A percentile compares a stretch with the other conserved stretches of the same genome.
Conservation (phyloP, 2,113 vertebrate genomes). For the Variabilichromis moorii region DNA sequence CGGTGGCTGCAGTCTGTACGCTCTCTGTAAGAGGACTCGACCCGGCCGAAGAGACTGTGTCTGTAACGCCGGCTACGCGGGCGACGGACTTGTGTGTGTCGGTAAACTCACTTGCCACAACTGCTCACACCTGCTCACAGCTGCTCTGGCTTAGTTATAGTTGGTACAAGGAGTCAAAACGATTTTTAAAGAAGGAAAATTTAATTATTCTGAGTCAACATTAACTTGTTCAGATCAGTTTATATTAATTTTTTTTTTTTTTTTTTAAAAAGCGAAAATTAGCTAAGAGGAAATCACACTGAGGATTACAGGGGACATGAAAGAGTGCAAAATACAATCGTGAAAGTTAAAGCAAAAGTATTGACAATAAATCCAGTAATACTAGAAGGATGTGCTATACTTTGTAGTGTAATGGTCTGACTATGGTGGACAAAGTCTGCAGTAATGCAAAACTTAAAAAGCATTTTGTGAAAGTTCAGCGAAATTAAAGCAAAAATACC, state of each 20-base stretch:
- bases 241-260: background rate
- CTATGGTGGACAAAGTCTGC: background rate
- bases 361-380: background rate
- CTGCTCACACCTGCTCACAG: background rate
- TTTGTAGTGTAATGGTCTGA: background rate
- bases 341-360: background rate
- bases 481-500: background rate
- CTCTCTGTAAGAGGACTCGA: conserved; percentile 77
- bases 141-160: background rate
- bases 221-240: background rate
- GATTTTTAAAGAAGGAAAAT: background rate
- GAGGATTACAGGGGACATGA: background rate
- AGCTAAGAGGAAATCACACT: background rate
- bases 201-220: background rate
- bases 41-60: conserved; percentile 77
- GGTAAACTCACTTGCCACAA: conserved; percentile 61
- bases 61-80: conserved; percentile 73
- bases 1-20: conserved; percentile 80
- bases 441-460: background rate
- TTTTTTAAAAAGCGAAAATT: fast-evolving
- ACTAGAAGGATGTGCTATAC: background rate
- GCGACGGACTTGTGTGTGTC: conserved; percentile 83
- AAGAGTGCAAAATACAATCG: background rate
- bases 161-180: background rate
- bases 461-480: background rate